A percentile compares a stretch with the other conserved stretches of the same genome.
phyloP scores from a whole-genome alignment of 2,888 invertebrate genomes.

The Branchinecta sandiegonensis region DNA sequence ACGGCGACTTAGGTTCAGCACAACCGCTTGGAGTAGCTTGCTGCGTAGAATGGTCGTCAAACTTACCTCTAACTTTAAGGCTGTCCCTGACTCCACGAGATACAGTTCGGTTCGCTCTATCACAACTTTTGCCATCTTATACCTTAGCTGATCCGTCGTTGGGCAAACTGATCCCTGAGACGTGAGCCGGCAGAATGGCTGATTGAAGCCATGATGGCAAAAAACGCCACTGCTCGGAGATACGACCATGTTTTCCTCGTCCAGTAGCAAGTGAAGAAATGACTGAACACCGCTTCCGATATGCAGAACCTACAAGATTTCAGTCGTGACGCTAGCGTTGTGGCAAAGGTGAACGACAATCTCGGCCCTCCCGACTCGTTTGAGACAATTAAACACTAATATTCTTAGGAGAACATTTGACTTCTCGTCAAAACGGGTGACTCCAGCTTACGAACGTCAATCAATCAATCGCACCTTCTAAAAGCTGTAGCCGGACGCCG shows the following conservation, averaged over 20 bases:
- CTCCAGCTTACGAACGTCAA: too few species aligned
- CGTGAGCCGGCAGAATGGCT: constrained; percentile 42
- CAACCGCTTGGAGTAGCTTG: too few species aligned
- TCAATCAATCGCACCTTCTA: too few species aligned
- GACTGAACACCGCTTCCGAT: constrained; percentile 77
- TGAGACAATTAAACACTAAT: too few species aligned
- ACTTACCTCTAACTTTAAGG: constrained; percentile 62
- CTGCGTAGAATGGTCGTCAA: constrained; percentile 22
- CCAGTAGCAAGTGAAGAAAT: constrained; percentile 63
- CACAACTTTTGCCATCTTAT: constrained; percentile 75
- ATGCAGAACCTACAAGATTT: constrained; percentile 50
- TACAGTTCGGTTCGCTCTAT: constrained; percentile 80
- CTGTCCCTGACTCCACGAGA: constrained; percentile 73
- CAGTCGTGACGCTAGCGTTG: too few species aligned
- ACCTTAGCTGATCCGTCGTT: constrained; percentile 71
- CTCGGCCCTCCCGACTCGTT: too few species aligned
- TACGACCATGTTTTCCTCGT: constrained; percentile 75
- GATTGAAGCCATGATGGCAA: constrained; percentile 63
- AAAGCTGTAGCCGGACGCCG: too few species aligned
- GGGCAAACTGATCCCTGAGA: constrained; percentile 48
- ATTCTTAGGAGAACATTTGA: too few species aligned
- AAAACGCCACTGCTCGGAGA: constrained; percentile 61
- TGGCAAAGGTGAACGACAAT: too few species aligned
- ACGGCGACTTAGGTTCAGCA: too few species aligned
- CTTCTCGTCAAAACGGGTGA: too few species aligned